These are phyloP conservation scores for Apodemus agrarius DNA, from an alignment of 2,797 vertebrate species.

Conservation along the genomic window DNA sequence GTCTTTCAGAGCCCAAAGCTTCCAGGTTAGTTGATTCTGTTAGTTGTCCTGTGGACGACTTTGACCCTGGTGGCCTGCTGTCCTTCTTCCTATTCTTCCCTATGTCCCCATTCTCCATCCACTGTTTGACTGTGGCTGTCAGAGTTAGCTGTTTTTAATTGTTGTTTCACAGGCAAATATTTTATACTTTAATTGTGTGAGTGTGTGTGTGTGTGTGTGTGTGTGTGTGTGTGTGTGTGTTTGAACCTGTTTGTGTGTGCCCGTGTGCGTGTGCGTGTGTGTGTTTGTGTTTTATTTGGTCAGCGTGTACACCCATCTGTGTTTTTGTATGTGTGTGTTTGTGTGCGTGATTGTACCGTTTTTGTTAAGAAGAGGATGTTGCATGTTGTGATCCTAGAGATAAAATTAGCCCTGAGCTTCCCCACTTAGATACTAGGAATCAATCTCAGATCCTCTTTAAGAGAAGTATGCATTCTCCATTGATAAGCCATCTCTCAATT, in stretches of 20 bases:
- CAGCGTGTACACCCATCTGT: not conserved
- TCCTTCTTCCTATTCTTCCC: not conserved
- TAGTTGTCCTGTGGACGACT: not conserved
- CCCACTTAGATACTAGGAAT: not conserved
- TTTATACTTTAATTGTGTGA: not conserved
- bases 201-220: not conserved
- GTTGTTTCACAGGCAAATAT: too few relatives aligned
- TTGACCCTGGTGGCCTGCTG: not conserved
- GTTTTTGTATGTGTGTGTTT: not conserved
- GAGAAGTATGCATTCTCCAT: not conserved
- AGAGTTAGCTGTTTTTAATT: not conserved
- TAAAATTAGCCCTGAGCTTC: too few relatives aligned
- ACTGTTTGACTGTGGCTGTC: too few relatives aligned
- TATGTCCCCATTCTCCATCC: not conserved
- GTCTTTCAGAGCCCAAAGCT: not conserved
- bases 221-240: too few relatives aligned
- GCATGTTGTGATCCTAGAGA: accelerated
- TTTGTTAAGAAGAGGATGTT: too few relatives aligned
- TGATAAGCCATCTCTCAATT: not conserved
- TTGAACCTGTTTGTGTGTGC: too few relatives aligned
- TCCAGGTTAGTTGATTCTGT: not conserved
- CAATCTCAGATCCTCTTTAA: not conserved
- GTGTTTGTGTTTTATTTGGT: too few relatives aligned
- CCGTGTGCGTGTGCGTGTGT: too few relatives aligned
- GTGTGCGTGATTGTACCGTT: not conserved